phyloP scores from a whole-genome alignment of 2,797 vertebrate species.

The Anisognathus igniventris region DNA sequence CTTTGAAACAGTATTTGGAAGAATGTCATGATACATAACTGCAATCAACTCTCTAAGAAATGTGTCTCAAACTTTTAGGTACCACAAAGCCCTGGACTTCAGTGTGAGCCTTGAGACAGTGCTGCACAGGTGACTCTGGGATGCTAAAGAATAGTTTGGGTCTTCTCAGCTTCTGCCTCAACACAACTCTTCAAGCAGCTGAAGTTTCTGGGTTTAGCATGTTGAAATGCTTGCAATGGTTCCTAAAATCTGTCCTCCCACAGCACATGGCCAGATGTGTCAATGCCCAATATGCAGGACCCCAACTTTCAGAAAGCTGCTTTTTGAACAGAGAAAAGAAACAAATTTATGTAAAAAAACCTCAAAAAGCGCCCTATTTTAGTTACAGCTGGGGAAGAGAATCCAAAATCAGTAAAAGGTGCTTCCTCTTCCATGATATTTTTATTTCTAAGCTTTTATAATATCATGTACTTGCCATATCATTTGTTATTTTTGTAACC shows the following conservation, averaged over 20 bases:
- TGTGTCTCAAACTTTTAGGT: background rate
- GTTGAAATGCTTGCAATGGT: background rate
- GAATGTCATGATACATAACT: background rate
- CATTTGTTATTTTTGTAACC: background rate
- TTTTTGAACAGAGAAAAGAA: background rate
- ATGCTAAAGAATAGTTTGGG: background rate
- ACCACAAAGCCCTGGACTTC: background rate
- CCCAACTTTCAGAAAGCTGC: background rate
- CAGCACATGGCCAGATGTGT: background rate
- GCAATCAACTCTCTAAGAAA: background rate
- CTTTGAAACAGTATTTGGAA: background rate
- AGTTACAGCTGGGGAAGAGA: background rate
- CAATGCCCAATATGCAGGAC: background rate
- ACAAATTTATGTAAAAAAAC: background rate
- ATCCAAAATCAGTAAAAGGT: conserved; percentile 7
- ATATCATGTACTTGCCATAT: background rate
- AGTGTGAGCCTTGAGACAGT: background rate
- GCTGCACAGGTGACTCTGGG: background rate
- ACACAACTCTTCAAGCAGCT: background rate
- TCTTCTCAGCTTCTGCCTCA: background rate
- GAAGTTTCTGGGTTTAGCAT: background rate
- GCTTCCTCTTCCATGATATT: background rate
- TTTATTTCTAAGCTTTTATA: conserved; percentile 35
- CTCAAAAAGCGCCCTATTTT: background rate
- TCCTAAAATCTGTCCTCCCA: background rate